Conservation (phyloP, 2,113 vertebrate species). For the Alligator sinensis region DNA sequence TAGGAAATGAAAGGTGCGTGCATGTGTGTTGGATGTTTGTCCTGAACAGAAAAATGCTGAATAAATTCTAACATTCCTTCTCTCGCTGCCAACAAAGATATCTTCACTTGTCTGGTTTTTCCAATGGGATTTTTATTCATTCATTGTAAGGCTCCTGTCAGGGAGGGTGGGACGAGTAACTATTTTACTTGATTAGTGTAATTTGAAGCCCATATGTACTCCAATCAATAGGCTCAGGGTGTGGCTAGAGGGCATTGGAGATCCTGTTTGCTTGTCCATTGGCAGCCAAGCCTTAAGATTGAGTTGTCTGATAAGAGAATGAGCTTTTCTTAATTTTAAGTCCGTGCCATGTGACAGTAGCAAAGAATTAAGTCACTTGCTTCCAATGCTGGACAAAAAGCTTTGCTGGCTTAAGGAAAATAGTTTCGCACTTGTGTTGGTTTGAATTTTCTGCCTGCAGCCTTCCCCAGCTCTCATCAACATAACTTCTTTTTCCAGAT, state of each 20-base stretch:
- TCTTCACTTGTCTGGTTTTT: slow-evolving; percentile 5
- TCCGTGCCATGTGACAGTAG: neutral
- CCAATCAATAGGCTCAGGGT: no score
- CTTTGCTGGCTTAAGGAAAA: neutral
- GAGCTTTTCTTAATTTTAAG: neutral
- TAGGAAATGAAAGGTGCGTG: neutral
- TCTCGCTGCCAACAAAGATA: slow-evolving; percentile 26
- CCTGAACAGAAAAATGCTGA: neutral
- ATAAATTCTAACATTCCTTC: slow-evolving; percentile 40
- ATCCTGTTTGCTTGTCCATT: neutral
- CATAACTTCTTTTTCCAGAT: neutral
- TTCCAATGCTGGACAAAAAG: neutral
- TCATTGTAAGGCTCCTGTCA: neutral
- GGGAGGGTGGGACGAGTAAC: neutral
- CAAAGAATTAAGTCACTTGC: neutral
- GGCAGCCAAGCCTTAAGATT: neutral
- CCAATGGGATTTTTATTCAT: neutral
- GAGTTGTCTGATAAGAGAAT: neutral
- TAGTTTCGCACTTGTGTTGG: neutral
- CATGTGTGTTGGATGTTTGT: neutral
- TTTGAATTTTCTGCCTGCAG: neutral
- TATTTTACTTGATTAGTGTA: neutral
- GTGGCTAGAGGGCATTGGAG: neutral
- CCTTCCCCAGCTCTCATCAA: neutral
- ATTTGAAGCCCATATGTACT: neutral